Percentiles rank a stretch among this genome's conserved stretches.
These are phyloP conservation scores for Mimachlamys varia DNA, from an alignment of 2,888 invertebrate species.

Conservation along the genomic window DNA sequence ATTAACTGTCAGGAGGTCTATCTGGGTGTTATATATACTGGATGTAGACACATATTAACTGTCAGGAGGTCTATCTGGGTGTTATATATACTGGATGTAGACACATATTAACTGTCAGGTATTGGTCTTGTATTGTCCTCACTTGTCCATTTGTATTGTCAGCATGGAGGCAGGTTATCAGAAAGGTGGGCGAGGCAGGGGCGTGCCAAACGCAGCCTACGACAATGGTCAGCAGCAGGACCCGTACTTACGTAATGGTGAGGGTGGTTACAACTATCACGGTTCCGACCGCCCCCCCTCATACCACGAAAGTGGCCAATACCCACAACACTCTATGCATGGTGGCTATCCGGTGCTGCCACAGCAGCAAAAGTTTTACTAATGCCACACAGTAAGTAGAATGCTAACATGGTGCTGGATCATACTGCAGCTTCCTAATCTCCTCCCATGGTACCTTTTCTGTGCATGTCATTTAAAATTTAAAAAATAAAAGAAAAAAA, in stretches of 20 bases:
- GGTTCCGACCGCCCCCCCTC: constrained; percentile 41
- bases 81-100: not conserved
- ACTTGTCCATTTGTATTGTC: constrained; percentile 38
- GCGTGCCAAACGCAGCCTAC: not conserved
- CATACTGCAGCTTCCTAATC: not conserved
- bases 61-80: not conserved
- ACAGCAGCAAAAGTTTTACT: constrained; percentile 43
- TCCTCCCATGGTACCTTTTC: not conserved
- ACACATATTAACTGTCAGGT: not conserved
- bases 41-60: not conserved
- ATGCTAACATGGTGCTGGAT: constrained; percentile 24
- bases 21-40: not conserved
- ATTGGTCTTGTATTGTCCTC: not conserved
- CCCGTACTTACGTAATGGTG: constrained; percentile 46
- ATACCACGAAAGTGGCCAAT: constrained; percentile 42
- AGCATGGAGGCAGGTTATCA: constrained; percentile 40
- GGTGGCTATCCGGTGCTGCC: constrained; percentile 43
- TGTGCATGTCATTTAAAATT: not conserved
- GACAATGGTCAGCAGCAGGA: constrained; percentile 37
- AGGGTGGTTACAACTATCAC: constrained; percentile 37
- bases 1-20: not conserved
- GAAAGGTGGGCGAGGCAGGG: not conserved
- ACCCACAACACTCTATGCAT: constrained; percentile 42
- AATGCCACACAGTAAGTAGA: constrained; percentile 47
- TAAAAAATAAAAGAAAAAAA: too few relatives aligned